Conservation (phyloP, 53 echinoderm and acorn worm genomes). For the Henricia sp. region DNA sequence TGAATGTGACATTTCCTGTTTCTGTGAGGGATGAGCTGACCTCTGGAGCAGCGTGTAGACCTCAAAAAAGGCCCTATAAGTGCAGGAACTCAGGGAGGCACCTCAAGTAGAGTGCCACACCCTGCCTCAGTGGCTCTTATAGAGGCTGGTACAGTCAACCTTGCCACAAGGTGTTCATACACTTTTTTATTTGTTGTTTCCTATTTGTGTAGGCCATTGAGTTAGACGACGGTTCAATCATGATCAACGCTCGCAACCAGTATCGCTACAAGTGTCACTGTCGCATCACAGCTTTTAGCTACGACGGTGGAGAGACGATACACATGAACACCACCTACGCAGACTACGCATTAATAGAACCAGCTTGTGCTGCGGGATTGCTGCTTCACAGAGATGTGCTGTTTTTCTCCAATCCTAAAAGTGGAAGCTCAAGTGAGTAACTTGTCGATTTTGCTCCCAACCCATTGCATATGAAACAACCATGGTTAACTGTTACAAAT, state of each 20-base stretch:
- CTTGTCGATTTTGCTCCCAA: no score
- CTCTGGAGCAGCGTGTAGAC: no score
- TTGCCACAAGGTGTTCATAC: no score
- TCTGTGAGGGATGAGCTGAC: no score
- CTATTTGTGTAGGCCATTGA: constrained; percentile 70
- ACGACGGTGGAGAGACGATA: constrained; percentile 85
- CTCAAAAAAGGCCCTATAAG: no score
- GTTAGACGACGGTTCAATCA: constrained; percentile 80
- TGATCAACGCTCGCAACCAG: constrained; percentile 92
- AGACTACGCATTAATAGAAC: constrained; percentile 81
- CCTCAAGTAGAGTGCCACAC: no score
- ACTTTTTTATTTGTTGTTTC: neutral
- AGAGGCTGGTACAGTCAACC: no score
- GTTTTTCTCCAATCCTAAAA: constrained; percentile 90
- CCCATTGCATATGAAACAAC: no score
- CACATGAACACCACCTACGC: constrained; percentile 66
- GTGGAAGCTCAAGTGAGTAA: constrained; percentile 72
- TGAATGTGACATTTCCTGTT: no score
- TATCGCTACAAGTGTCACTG: constrained; percentile 83
- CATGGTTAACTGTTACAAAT: no score
- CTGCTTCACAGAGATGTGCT: constrained; percentile 82
- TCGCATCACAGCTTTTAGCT: constrained; percentile 77
- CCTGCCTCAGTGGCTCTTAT: no score
- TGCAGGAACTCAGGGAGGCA: no score
- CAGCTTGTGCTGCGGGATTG: constrained; percentile 79